A percentile compares a stretch with the other conserved stretches of the same genome.
phyloP scores from a whole-genome alignment of 2,113 vertebrate species.

The Percopsis transmontana region DNA sequence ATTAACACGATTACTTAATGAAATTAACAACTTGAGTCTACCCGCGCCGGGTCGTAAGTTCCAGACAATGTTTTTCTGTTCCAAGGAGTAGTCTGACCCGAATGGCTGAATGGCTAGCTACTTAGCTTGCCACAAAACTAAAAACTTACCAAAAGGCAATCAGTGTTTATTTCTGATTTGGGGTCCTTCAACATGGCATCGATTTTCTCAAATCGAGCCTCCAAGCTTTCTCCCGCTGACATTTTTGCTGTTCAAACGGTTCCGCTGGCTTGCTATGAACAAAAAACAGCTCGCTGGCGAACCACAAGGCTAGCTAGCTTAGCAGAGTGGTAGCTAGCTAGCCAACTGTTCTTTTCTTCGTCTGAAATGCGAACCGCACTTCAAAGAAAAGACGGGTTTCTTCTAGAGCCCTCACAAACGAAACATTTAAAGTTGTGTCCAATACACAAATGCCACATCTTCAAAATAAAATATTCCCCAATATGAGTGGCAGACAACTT shows the following conservation, averaged over 20 bases:
- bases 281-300: constrained; percentile 57
- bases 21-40: constrained; percentile 37
- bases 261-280: constrained; percentile 39
- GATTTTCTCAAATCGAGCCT: constrained; percentile 95
- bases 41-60: background rate
- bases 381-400: constrained; percentile 71
- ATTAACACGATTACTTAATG: background rate
- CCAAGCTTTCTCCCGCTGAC: constrained; percentile 90
- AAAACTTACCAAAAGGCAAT: constrained; percentile 96
- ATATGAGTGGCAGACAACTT: constrained; percentile 60
- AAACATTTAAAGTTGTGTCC: constrained; percentile 47
- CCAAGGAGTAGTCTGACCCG: constrained; percentile 61
- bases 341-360: constrained; percentile 72
- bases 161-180: constrained; percentile 97
- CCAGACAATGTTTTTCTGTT: constrained; percentile 42
- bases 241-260: constrained; percentile 73
- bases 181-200: constrained; percentile 94
- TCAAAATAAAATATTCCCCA: constrained; percentile 36
- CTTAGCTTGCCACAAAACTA: constrained; percentile 36
- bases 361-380: constrained; percentile 56
- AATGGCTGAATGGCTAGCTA: constrained; percentile 48
- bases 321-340: constrained; percentile 69
- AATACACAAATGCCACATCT: constrained; percentile 69
- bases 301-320: constrained; percentile 62
- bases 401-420: constrained; percentile 48